Evolutionary conservation across 2,797 vertebrate genomes (phyloP), one percentile per base, ranked within the genome.

Genomic region (Varecia variegata): DNA sequence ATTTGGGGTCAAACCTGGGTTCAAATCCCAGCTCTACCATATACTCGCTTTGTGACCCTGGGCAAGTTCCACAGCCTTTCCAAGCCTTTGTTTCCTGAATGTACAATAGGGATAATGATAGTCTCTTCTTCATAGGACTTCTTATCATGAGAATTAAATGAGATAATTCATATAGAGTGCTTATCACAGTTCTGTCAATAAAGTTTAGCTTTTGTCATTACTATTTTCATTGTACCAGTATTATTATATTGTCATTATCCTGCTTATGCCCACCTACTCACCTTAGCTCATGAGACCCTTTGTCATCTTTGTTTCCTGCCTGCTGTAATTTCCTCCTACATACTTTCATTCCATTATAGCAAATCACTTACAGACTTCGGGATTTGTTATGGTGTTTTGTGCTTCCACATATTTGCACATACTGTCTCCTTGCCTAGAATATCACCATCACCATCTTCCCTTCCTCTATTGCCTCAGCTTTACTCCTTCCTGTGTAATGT

Each of bases 171-270:
- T 67, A 14, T 70, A 94, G 71, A 80, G 25, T 60, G 40, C 32
- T 95, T 73, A 70, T 67, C 93, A 74, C 17, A 77, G n/a, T 90
- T 93, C 23, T 88, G 52, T 90, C 88, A 90, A 35, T 86, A 62
- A 92, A 65, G 52, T 52, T 30, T 80, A 85, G 71, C 81, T 96
- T 96, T 95, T 90, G 60, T 85, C 86, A 27, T 92, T 84, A 47
- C 27, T 68, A 18, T 87, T 91, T 94, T 89, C 27, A 65, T 71
- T 95, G 93, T 90, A 79, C 23, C 73, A 60, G 82, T 43, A 45
- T 52, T 80, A 32, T 38, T 11, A 60, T 79, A 23, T 90, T 47
- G 12, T 65, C 74, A 18, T 77, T 83, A 54, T 82, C 32, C 52
- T 90, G 12, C 40, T 81, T 71, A 58, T 60, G n/a, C 56, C n/a